phyloP scores from a whole-genome alignment of 2,797 vertebrate genomes.

The Myripristis murdjan region DNA sequence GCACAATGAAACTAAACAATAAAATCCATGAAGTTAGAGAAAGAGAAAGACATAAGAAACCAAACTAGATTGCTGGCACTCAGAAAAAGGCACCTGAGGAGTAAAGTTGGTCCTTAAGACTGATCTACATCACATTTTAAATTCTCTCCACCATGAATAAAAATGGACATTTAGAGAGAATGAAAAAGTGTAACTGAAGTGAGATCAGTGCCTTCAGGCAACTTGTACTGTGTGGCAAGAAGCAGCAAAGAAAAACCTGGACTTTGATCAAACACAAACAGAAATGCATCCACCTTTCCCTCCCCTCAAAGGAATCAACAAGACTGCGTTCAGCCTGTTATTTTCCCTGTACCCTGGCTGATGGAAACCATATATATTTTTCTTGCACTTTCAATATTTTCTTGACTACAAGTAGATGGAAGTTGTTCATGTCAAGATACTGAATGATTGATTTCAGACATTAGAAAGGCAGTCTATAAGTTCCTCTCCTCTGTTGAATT shows the following conservation, averaged over 20 bases:
- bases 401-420: not conserved
- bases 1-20: slow-evolving; percentile 17
- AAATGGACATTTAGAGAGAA: not conserved
- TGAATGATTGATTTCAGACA: not conserved
- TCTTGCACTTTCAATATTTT: not conserved
- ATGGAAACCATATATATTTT: not conserved
- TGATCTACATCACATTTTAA: slow-evolving; percentile 59
- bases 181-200: slow-evolving; percentile 32
- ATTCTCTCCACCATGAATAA: slow-evolving; percentile 1
- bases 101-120: slow-evolving; percentile 44
- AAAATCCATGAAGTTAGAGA: slow-evolving; percentile 8
- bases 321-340: not conserved
- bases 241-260: slow-evolving; percentile 49
- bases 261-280: slow-evolving; percentile 45
- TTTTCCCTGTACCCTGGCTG: not conserved
- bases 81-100: slow-evolving; percentile 49
- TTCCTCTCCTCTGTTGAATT: too few species aligned
- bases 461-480: not conserved
- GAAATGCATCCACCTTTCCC: slow-evolving; percentile 77
- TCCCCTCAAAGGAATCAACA: not conserved
- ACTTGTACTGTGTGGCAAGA: slow-evolving; percentile 40
- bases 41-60: slow-evolving; percentile 7
- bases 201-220: slow-evolving; percentile 53
- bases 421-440: not conserved
- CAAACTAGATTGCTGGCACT: slow-evolving; percentile 53